These are phyloP conservation scores for Datnioides undecimradiatus DNA, from an alignment of 2,113 vertebrate genomes.

Conservation along the genomic window DNA sequence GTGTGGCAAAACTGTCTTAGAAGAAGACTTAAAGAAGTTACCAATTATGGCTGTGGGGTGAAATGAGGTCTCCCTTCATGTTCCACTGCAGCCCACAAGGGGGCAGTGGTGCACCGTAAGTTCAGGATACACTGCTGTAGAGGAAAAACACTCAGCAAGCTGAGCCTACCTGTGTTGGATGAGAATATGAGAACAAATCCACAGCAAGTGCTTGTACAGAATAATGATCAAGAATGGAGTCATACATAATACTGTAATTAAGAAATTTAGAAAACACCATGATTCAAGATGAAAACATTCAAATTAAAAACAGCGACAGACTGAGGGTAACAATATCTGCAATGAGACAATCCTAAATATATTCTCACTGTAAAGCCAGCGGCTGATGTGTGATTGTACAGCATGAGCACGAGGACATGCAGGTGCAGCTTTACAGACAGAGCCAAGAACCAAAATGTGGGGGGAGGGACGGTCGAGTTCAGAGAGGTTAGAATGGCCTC, in stretches of 20 bases:
- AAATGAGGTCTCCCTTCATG: background rate
- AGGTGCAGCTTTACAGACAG: constrained; percentile 39
- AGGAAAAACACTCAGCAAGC: background rate
- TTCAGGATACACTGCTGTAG: background rate
- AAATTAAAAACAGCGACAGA: constrained; percentile 18
- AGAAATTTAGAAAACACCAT: background rate
- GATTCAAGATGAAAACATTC: background rate
- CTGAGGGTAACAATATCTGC: background rate
- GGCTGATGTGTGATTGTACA: constrained; percentile 17
- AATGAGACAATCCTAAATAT: background rate
- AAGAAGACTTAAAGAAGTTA: constrained; percentile 9
- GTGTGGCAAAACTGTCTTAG: background rate
- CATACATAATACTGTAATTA: constrained; percentile 5
- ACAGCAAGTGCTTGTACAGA: constrained; percentile 16
- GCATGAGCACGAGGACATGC: constrained; percentile 14
- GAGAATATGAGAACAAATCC: background rate
- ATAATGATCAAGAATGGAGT: constrained; percentile 8
- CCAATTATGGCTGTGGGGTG: background rate
- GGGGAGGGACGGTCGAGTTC: constrained; percentile 13
- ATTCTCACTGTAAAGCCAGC: constrained; percentile 11
- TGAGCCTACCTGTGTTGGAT: background rate
- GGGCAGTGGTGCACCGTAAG: constrained; percentile 58
- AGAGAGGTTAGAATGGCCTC: constrained; percentile 35
- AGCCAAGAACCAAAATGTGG: constrained; percentile 24
- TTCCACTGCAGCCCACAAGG: constrained; percentile 47